phyloP scores from a whole-genome alignment of 64 coral and sea anemone genomes.

The Pachyseris speciosa region DNA sequence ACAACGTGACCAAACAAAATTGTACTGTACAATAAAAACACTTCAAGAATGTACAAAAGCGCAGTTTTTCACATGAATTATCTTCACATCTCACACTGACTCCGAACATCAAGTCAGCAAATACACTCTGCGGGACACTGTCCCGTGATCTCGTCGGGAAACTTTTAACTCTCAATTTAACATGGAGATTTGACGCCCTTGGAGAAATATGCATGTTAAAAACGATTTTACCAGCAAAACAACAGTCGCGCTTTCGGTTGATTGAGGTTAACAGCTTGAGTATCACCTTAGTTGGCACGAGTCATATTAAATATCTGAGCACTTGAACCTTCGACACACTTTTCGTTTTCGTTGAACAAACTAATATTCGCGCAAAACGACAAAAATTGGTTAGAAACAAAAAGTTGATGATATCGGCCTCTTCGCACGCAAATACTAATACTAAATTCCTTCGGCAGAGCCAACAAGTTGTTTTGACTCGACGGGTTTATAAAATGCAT shows the following conservation, averaged over 20 bases:
- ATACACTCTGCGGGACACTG: too few relatives aligned
- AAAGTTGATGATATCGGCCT: too few relatives aligned
- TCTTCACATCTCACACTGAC: not conserved
- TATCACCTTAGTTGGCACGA: not conserved
- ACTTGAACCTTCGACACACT: not conserved
- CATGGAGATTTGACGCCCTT: not conserved
- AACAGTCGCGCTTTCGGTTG: not conserved
- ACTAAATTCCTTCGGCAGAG: too few relatives aligned
- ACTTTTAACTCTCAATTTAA: not conserved
- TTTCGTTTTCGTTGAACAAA: too few relatives aligned
- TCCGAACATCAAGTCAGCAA: too few relatives aligned
- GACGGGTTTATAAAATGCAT: not conserved
- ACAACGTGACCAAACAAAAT: slow-evolving; percentile 1
- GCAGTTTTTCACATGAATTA: not conserved
- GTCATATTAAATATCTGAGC: not conserved
- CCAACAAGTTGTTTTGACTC: not conserved
- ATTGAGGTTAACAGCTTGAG: not conserved
- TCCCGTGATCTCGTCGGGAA: too few relatives aligned
- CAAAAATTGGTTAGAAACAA: not conserved
- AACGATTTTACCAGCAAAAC: not conserved
- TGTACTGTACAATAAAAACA: slow-evolving; percentile 8
- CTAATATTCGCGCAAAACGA: not conserved
- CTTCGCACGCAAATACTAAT: too few relatives aligned
- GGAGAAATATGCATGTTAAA: not conserved
- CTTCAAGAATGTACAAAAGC: slow-evolving; percentile 6